phyloP scores from a whole-genome alignment of 2,113 vertebrate genomes.

The Clarias macrocephalus region DNA sequence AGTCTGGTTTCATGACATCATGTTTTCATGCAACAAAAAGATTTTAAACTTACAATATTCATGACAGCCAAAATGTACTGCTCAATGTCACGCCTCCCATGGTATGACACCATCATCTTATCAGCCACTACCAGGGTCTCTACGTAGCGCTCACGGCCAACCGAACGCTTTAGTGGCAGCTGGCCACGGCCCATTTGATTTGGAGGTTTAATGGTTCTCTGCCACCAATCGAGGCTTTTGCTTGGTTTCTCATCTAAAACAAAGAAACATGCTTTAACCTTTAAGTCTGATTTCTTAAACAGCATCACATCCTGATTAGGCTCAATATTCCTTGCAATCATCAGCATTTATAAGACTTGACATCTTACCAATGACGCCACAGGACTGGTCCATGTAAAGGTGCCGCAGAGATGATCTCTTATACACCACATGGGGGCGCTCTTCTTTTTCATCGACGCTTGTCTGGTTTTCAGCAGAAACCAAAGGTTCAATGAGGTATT shows the following conservation, averaged over 20 bases:
- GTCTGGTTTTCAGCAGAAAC: constrained; percentile 76
- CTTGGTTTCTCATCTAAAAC: constrained; percentile 88
- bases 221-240: constrained; percentile 90
- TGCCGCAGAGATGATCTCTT: constrained; percentile 93
- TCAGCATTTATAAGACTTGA: not conserved
- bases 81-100: constrained; percentile 94
- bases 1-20: not conserved
- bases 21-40: constrained; percentile 33
- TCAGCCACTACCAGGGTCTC: constrained; percentile 97
- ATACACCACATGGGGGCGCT: constrained; percentile 94
- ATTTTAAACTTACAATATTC: constrained; percentile 99
- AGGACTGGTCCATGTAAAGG: constrained; percentile 93
- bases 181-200: constrained; percentile 86
- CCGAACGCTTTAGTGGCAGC: constrained; percentile 91
- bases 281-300: not conserved
- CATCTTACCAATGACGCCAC: constrained; percentile 88
- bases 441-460: constrained; percentile 72
- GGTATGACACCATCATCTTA: constrained; percentile 99
- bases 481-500: constrained; percentile 96
- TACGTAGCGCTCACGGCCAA: constrained; percentile 92
- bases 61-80: constrained; percentile 97
- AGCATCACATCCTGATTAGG: no score
- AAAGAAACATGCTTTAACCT: not conserved
- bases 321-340: not conserved
- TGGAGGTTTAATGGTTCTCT: constrained; percentile 84